These are phyloP conservation scores for Myathropa florea DNA, from an alignment of 2,888 invertebrate species.

Conservation along the genomic window DNA sequence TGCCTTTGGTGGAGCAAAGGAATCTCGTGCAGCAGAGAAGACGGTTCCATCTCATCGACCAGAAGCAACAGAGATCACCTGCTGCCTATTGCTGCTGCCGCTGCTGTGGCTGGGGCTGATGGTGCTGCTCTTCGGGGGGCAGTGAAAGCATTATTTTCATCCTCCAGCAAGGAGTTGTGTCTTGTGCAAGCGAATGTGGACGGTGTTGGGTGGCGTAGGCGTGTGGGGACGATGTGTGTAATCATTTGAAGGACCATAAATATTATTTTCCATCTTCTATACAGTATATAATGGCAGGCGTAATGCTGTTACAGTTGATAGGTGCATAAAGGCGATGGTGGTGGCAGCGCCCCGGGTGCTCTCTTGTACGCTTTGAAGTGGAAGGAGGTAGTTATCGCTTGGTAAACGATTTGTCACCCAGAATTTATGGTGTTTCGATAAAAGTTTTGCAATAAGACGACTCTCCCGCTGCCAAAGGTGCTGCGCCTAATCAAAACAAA, in stretches of 20 bases:
- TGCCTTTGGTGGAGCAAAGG: not conserved
- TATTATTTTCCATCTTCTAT: constrained; percentile 60
- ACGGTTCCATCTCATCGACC: not conserved
- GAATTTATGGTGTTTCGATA: constrained; percentile 67
- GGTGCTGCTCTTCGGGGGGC: constrained; percentile 14
- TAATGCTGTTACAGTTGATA: constrained; percentile 33
- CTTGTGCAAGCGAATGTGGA: constrained; percentile 17
- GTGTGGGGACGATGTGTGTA: constrained; percentile 49
- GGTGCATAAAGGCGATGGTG: constrained; percentile 18
- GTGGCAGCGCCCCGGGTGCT: not conserved
- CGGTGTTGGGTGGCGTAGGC: not conserved
- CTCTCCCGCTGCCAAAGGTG: not conserved
- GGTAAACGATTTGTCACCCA: constrained; percentile 68
- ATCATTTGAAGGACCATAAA: constrained; percentile 68
- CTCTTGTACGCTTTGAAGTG: constrained; percentile 32
- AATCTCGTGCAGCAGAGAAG: constrained; percentile 45
- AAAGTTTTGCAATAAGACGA: constrained; percentile 59
- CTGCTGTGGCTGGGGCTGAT: not conserved
- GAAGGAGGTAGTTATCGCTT: constrained; percentile 59
- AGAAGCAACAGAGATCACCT: constrained; percentile 60
- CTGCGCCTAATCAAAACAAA: not conserved
- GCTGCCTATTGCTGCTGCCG: constrained; percentile 23
- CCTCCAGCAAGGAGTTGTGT: constrained; percentile 15
- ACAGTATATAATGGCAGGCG: constrained; percentile 45
- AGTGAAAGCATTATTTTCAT: constrained; percentile 54